Evolutionary conservation across 2,888 invertebrate species (phyloP).

Genomic region (Tipula unca): DNA sequence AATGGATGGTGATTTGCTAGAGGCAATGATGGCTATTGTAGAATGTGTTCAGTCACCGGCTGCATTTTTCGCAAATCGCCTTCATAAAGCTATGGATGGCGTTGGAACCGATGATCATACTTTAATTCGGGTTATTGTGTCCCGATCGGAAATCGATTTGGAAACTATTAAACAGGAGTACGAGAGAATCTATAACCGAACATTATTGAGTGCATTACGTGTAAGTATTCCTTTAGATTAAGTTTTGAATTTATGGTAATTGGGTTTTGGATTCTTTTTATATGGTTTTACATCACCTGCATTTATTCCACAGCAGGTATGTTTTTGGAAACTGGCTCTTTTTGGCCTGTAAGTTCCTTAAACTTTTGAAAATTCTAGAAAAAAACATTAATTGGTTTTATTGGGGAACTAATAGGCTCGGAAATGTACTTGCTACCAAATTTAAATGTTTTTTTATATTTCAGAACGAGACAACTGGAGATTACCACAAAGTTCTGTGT

Average conservation of each 20-base stretch:
- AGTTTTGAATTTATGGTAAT: neutral
- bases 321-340: neutral
- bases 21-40: conserved; percentile 65
- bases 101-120: conserved; percentile 63
- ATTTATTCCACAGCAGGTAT: neutral
- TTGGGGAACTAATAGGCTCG: neutral
- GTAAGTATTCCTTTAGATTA: conserved; percentile 38
- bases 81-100: conserved; percentile 59
- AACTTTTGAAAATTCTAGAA: neutral
- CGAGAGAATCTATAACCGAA: conserved; percentile 60
- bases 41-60: conserved; percentile 59
- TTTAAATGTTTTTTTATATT: conserved; percentile 25
- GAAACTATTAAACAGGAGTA: conserved; percentile 60
- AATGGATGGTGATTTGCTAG: conserved; percentile 56
- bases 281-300: neutral
- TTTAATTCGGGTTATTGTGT: conserved; percentile 61
- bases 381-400: neutral
- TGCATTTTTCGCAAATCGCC: conserved; percentile 59
- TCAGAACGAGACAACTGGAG: conserved; percentile 50
- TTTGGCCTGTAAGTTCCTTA: neutral
- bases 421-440: neutral
- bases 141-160: conserved; percentile 61
- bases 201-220: conserved; percentile 54
- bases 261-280: neutral
- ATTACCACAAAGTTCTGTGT: conserved; percentile 47